These are phyloP conservation scores for Ferdinandea cuprea DNA, from an alignment of 2,888 invertebrate genomes.

Conservation along the genomic window DNA sequence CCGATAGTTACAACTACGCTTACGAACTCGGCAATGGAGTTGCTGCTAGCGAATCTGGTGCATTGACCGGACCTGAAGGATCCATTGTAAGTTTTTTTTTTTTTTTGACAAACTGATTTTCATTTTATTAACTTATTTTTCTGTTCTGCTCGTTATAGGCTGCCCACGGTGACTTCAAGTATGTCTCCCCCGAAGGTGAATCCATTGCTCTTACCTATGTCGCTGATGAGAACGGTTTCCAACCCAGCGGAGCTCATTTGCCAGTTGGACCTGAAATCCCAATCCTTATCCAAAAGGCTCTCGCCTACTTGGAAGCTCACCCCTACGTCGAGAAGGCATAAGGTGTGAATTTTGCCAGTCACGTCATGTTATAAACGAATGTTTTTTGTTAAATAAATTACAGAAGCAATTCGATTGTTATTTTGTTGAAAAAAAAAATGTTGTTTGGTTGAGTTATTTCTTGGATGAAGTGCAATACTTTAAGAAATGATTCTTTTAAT, in stretches of 20 bases:
- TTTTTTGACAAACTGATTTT: too few relatives aligned
- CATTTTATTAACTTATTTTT: too few relatives aligned
- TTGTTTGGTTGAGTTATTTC: too few relatives aligned
- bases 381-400: too few relatives aligned
- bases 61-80: neutral
- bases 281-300: conserved; percentile 86
- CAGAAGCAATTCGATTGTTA: too few relatives aligned
- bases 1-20: neutral
- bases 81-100: conserved; percentile 6
- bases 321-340: conserved; percentile 80
- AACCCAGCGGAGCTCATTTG: conserved; percentile 84
- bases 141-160: conserved; percentile 78
- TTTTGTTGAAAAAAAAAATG: too few relatives aligned
- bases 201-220: conserved; percentile 86
- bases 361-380: too few relatives aligned
- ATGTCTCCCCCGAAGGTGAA: conserved; percentile 86
- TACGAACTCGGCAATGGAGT: conserved; percentile 1
- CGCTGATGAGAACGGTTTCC: conserved; percentile 89
- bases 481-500: too few relatives aligned
- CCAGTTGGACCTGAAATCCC: conserved; percentile 87
- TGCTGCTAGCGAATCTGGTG: neutral
- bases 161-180: conserved; percentile 86
- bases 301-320: conserved; percentile 87
- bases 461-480: too few relatives aligned
- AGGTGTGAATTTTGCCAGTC: too few relatives aligned